A percentile compares a stretch with the other conserved stretches of the same genome.
Evolutionary conservation across 1,140 invertebrate genomes (phyloP).

Genomic region (Sycophila sp.): DNA sequence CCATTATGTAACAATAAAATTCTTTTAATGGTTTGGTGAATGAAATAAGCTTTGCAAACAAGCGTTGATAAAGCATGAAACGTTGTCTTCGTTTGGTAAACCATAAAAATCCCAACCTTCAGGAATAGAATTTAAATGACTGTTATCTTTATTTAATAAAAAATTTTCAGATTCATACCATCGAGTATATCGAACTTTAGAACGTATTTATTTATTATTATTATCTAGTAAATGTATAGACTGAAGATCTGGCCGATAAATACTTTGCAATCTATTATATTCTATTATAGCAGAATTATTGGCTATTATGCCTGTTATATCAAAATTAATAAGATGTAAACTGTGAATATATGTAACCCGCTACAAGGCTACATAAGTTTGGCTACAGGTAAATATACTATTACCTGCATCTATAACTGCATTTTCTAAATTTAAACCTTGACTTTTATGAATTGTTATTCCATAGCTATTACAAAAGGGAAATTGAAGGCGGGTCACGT

Average conservation of each 20-base stretch:
- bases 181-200: background rate
- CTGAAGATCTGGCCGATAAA: background rate
- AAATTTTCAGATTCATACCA: background rate
- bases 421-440: conserved; percentile 44
- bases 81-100: conserved; percentile 30
- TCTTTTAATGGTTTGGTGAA: background rate
- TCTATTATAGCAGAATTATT: conserved; percentile 42
- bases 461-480: conserved; percentile 46
- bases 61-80: conserved; percentile 40
- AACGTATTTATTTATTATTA: background rate
- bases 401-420: conserved; percentile 40
- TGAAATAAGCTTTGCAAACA: conserved; percentile 38
- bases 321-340: conserved; percentile 52
- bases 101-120: conserved; percentile 15
- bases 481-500: conserved; percentile 46
- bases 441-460: conserved; percentile 51
- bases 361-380: conserved; percentile 16
- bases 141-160: background rate
- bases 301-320: conserved; percentile 43
- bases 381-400: conserved; percentile 32
- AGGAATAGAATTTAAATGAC: background rate
- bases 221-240: background rate
- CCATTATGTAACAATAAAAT: background rate
- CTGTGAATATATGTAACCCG: conserved; percentile 51
- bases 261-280: conserved; percentile 47